Conservation (phyloP, 1,140 invertebrate genomes). For the Drosophila fuyamai region DNA sequence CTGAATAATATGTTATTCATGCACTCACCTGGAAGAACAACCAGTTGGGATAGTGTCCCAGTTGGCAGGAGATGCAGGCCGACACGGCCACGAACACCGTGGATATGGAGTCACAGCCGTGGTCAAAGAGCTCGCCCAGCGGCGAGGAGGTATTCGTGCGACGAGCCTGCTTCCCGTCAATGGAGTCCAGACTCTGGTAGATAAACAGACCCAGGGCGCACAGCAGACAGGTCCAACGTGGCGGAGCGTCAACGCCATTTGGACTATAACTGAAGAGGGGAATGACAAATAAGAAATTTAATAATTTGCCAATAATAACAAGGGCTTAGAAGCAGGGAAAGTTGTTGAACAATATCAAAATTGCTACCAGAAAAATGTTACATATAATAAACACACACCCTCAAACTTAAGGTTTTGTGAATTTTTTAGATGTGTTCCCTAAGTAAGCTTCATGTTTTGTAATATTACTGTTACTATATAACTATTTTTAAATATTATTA, state of each 20-base stretch:
- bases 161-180: conserved; percentile 99
- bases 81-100: conserved; percentile 98
- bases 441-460: neutral
- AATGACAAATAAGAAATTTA: neutral
- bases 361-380: no score
- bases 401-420: no score
- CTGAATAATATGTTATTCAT: neutral
- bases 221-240: conserved; percentile 95
- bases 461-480: neutral
- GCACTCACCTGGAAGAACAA: conserved; percentile 93
- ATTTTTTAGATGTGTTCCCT: no score
- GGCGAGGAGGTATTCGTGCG: conserved; percentile 96
- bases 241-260: conserved; percentile 90
- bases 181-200: conserved; percentile 99
- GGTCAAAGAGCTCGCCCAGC: conserved; percentile 99
- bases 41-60: conserved; percentile 96
- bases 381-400: no score
- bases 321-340: no score
- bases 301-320: neutral
- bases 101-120: conserved; percentile 99
- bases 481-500: neutral
- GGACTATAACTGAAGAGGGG: conserved; percentile 86
- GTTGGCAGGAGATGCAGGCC: conserved; percentile 94
- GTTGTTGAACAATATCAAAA: no score
- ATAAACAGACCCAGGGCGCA: conserved; percentile 98